These are phyloP conservation scores for Eulemur rufifrons DNA, from an alignment of 2,113 vertebrate genomes.

Conservation along the genomic window DNA sequence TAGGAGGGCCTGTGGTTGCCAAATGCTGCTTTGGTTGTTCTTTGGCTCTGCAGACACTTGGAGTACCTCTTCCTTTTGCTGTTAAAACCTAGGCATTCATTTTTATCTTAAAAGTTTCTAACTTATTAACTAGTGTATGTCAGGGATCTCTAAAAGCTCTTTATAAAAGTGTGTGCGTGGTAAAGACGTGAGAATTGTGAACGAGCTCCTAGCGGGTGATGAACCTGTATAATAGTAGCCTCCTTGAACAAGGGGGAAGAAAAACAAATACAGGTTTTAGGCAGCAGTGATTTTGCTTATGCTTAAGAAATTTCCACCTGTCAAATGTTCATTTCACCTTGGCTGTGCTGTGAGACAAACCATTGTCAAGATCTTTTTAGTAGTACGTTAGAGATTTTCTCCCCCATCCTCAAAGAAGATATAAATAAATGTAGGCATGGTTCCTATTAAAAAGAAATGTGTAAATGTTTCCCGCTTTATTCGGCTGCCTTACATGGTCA, in stretches of 20 bases:
- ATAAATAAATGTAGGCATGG: conserved; percentile 14
- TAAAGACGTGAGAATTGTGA: neutral
- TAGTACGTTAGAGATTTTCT: neutral
- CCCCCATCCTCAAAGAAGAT: conserved; percentile 1
- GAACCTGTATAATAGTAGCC: neutral
- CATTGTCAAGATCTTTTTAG: neutral
- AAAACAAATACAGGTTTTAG: neutral
- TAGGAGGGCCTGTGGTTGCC: conserved; percentile 45
- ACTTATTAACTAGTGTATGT: neutral
- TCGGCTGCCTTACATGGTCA: conserved; percentile 37
- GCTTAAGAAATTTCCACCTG: neutral
- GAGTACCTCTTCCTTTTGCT: neutral
- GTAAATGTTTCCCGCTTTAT: neutral
- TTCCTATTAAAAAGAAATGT: conserved; percentile 38
- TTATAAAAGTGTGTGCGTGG: neutral
- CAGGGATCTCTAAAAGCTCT: neutral
- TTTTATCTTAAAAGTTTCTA: neutral
- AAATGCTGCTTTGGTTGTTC: neutral
- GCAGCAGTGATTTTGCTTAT: neutral
- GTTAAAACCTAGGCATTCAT: neutral
- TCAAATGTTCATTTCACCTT: neutral
- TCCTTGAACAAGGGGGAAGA: neutral
- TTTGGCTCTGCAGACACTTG: conserved; percentile 2
- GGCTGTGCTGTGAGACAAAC: neutral
- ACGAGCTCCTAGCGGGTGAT: neutral